These are phyloP conservation scores for Diarsia brunnea DNA, from an alignment of 2,888 invertebrate species.

Conservation along the genomic window DNA sequence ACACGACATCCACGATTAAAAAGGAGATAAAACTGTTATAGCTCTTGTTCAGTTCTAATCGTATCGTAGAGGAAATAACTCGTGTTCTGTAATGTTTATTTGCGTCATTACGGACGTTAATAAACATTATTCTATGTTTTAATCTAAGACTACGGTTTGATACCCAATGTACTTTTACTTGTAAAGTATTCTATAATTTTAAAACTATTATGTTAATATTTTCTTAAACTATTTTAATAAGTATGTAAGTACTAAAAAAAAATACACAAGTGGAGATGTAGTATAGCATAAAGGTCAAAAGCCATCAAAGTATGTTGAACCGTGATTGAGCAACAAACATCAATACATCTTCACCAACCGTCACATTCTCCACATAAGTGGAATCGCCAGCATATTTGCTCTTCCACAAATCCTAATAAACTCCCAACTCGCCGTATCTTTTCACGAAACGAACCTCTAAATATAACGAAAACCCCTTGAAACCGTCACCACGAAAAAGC, in stretches of 20 bases:
- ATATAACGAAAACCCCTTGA: conserved; percentile 41
- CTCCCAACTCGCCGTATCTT: conserved; percentile 15
- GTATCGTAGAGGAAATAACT: no score
- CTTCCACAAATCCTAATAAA: conserved; percentile 13
- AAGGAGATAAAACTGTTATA: not conserved
- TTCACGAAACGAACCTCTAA: conserved; percentile 46
- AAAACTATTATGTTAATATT: not conserved
- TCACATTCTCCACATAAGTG: not conserved
- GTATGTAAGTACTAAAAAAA: not conserved
- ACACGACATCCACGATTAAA: conserved; percentile 13
- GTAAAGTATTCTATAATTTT: not conserved
- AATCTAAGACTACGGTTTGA: not conserved
- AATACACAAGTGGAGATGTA: not conserved
- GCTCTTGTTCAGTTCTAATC: not conserved
- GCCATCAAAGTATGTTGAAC: not conserved
- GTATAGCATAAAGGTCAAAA: not conserved
- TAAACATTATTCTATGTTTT: not conserved
- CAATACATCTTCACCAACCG: not conserved
- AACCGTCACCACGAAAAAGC: conserved; percentile 66
- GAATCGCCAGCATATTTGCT: conserved; percentile 9
- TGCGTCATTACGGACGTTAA: not conserved
- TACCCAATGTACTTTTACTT: not conserved
- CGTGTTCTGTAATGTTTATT: not conserved
- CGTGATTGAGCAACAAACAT: not conserved
- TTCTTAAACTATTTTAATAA: not conserved